A percentile compares a stretch with the other conserved stretches of the same genome.
Evolutionary conservation across 2,113 vertebrate genomes (phyloP).

Genomic region (Capreolus pygargus): DNA sequence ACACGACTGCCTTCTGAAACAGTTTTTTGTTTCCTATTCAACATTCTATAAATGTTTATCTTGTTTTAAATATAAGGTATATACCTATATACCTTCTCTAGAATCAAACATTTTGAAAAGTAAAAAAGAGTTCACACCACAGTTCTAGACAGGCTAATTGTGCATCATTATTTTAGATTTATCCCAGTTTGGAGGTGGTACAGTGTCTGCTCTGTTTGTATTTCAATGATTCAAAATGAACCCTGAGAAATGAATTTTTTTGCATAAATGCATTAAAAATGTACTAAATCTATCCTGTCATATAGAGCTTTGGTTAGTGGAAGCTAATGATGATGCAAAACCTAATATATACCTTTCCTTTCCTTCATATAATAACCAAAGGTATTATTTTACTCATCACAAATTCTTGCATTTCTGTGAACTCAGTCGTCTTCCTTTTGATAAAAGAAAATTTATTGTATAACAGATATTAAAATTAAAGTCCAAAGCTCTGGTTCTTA

Average conservation of each 20-base stretch:
- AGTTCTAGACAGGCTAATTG: not conserved
- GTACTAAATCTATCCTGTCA: not conserved
- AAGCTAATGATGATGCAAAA: not conserved
- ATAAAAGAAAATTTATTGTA: not conserved
- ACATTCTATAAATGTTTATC: not conserved
- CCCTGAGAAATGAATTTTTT: not conserved
- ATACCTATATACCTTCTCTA: not conserved
- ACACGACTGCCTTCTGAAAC: not conserved
- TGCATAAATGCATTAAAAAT: not conserved
- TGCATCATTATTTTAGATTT: not conserved
- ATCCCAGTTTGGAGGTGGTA: not conserved
- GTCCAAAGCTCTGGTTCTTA: not conserved
- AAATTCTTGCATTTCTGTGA: not conserved
- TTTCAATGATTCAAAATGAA: not conserved
- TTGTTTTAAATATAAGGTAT: not conserved
- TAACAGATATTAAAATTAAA: not conserved
- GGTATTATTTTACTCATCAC: not conserved
- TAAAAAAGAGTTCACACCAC: not conserved
- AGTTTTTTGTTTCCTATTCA: not conserved
- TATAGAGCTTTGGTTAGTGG: not conserved
- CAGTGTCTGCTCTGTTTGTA: not conserved
- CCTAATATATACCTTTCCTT: not conserved
- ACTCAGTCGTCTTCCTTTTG: not conserved
- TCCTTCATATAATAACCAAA: not conserved
- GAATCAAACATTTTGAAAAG: not conserved